Evolutionary conservation across 1,140 invertebrate genomes (phyloP).

Genomic region (Matsumurasca onukii): DNA sequence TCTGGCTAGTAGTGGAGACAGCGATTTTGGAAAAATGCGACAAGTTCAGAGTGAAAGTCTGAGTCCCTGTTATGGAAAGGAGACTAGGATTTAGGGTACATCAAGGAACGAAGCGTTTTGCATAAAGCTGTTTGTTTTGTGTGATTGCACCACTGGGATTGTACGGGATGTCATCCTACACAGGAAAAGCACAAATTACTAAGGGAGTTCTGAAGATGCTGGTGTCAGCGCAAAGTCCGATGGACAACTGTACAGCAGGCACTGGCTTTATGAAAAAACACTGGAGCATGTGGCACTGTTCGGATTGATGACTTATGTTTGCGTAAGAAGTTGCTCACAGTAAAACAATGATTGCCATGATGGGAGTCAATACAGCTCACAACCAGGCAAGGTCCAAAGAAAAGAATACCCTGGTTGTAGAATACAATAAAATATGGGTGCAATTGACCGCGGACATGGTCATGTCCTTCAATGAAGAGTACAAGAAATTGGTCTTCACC

Average conservation of each 20-base stretch:
- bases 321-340: slow-evolving; percentile 4
- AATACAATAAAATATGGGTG: slow-evolving; percentile 9
- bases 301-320: slow-evolving; percentile 7
- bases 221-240: slow-evolving; percentile 16
- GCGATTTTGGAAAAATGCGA: slow-evolving; percentile 12
- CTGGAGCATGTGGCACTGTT: slow-evolving; percentile 35
- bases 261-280: slow-evolving; percentile 22
- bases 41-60: slow-evolving; percentile 31
- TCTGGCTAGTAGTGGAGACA: neutral
- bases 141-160: slow-evolving; percentile 22
- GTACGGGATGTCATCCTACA: slow-evolving; percentile 26
- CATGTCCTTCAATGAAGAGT: slow-evolving; percentile 6
- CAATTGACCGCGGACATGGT: neutral
- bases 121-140: slow-evolving; percentile 37
- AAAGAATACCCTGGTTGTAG: neutral
- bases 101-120: slow-evolving; percentile 41
- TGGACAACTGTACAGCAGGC: slow-evolving; percentile 36
- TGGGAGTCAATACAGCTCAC: slow-evolving; percentile 13
- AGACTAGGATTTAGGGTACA: slow-evolving; percentile 40
- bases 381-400: neutral
- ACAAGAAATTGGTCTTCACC: neutral
- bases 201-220: neutral
- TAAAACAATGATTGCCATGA: slow-evolving; percentile 23
- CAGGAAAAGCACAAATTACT: slow-evolving; percentile 13
- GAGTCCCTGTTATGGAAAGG: slow-evolving; percentile 42